Percentiles rank a stretch among this genome's conserved stretches.
These are phyloP conservation scores for Pterobdella sp. DNA, from an alignment of 2,888 invertebrate genomes.

Conservation along the genomic window DNA sequence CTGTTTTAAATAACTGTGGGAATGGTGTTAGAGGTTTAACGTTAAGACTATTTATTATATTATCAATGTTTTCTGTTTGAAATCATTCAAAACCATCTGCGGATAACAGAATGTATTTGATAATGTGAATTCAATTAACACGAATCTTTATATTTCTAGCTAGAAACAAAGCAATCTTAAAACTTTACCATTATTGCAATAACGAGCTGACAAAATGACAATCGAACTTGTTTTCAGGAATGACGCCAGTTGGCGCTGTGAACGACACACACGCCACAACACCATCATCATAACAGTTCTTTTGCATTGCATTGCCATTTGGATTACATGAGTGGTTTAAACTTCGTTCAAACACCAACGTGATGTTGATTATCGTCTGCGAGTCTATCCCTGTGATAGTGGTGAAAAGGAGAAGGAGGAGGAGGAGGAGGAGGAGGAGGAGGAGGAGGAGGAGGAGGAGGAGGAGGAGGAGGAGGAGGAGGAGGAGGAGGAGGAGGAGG, in stretches of 20 bases:
- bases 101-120: no score
- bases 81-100: no score
- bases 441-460: no score
- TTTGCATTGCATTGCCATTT: background rate
- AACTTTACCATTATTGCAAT: background rate
- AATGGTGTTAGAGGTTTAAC: background rate
- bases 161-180: background rate
- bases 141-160: background rate
- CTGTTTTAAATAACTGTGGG: slow-evolving; percentile 12
- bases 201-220: background rate
- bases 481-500: no score
- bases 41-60: background rate
- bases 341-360: background rate
- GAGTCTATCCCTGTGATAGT: slow-evolving; percentile 1
- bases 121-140: no score
- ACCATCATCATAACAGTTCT: background rate
- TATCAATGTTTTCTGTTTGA: no score
- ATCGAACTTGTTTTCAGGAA: slow-evolving; percentile 21
- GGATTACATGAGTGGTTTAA: slow-evolving; percentile 7
- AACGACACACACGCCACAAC: slow-evolving; percentile 18
- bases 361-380: slow-evolving; percentile 21
- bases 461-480: no score
- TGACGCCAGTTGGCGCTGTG: slow-evolving; percentile 8
- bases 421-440: no score
- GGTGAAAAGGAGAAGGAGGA: no score